Base-by-base conservation (phyloP, 2,888 invertebrate species). In the Tiliacea citrago region DNA sequence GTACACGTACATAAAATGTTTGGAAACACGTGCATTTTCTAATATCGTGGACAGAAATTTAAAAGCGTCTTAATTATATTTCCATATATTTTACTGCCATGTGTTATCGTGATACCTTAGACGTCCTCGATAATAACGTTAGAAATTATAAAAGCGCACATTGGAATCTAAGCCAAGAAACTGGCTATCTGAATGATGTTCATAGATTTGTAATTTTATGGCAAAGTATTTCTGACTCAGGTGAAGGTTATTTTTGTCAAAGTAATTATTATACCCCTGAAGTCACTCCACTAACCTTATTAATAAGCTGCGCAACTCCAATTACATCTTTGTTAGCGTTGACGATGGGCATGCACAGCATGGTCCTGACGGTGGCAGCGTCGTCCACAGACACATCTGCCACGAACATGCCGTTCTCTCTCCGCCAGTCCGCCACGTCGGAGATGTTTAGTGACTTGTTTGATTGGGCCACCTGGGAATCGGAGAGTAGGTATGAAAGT, bases 341-440 rank as follows among this genome's bases (percentile, higher is more conserved):
- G 60, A 98, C 98, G 83, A 99, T 99, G 8, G 99, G 99, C 98
- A 99, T 98, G 90, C 99, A 99, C 3, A 99, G 97, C 92, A 99
- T 98, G 53, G 98, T 98, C 77, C 97, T 97, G 53, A 98, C 98
- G 73, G 97, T 97, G 70, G 97, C 97, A 0, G 97, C 97, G 89
- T 98, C 98, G 45, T 97, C 97, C 10, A 96, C 68, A 0, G 81
- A 74, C 0, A 86, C 79, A 18, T 93, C 92, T 0, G 86, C 79
- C 8, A 97, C 96, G 53, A 96, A 94, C 90, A 97, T 97, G 69
- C 96, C 96, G 88, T 97, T 97, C 76, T 97, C 97, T 84, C 97
- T 97, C 77, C 98, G 97, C 98, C 98, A 99, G 6, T 97, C 97
- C 7, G 97, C 97, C 13, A 99, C 98, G 93, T 99, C 98, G 4